Base-by-base conservation (phyloP, 2,888 invertebrate species). In the Eilema sororculum region DNA sequence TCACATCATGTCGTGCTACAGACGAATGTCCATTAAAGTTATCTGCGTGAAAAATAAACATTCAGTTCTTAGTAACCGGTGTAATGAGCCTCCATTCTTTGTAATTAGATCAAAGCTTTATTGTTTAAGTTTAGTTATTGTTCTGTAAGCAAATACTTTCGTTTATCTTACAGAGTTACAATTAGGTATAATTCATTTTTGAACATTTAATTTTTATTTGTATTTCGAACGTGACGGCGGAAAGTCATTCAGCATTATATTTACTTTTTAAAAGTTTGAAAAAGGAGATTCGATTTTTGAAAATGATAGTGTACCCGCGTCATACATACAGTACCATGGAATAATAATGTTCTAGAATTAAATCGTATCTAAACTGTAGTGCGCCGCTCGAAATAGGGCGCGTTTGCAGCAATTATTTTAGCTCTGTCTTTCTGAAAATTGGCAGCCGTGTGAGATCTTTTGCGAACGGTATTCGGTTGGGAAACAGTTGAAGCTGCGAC, bases 361-460 rank as follows among this genome's bases (percentile, higher is more conserved):
- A 93, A 91, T 90, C 89, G 81, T 91, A 93, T 92, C 91, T 90
- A 88, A 92, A 92, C 89, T 89, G 90, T 89, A 89, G 88, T 89
- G 88, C 90, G 84, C 88, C 81, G 87, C 93, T 92, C 90, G 90
- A 95, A 95, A 95, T 95, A 95, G 95, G 94, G 92, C 95, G 91
- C 89, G 92, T 93, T 93, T 94, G 93, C 90, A 88, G 91, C 91
- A 94, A 95, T 95, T 95, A 95, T 95, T 95, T 95, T 94, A 93
- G 95, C 89, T 91, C 93, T 92, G 95, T 94, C 95, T 95, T 95
- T 95, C 94, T 94, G 94, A 95, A 95, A 95, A 95, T 95, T 95
- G 95, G 95, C 95, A 95, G 92, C 91, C 87, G 93, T 90, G 91
- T 91, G 91, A 90, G 93, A 93, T 92, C 93, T 93, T 93, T 93